A percentile compares a stretch with the other conserved stretches of the same genome.
phyloP scores from a whole-genome alignment of 2,888 invertebrate genomes.

The Hybos culiciformis region DNA sequence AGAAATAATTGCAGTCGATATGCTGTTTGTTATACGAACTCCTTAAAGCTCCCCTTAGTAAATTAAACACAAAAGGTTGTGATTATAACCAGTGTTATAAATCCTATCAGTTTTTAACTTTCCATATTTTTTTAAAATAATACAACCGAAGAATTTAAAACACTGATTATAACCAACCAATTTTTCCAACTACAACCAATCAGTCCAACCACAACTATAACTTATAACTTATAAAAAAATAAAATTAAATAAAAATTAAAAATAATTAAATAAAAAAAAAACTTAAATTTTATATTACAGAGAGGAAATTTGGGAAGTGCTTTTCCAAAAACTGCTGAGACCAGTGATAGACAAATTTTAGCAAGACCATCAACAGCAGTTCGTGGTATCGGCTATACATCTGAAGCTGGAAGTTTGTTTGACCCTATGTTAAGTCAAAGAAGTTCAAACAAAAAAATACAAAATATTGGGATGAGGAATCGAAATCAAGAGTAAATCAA shows the following conservation, averaged over 20 bases:
- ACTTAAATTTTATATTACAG: constrained; percentile 11
- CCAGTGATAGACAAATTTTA: constrained; percentile 25
- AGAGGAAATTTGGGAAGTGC: constrained; percentile 29
- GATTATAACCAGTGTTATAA: no score
- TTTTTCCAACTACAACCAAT: no score
- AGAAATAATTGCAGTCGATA: not conserved
- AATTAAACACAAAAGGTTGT: no score
- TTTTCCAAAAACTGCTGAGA: constrained; percentile 21
- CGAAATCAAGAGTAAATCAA: constrained; percentile 10
- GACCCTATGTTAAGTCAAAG: constrained; percentile 62
- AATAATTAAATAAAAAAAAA: not conserved
- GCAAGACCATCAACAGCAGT: constrained; percentile 92
- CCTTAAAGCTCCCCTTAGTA: no score
- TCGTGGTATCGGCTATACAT: constrained; percentile 89
- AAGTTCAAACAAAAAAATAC: constrained; percentile 27
- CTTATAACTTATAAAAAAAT: no score
- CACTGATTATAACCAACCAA: no score
- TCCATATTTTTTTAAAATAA: no score
- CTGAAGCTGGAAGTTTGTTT: constrained; percentile 49
- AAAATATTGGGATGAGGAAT: constrained; percentile 49
- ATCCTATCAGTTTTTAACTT: no score
- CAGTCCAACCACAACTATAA: no score
- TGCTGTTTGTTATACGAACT: no score
- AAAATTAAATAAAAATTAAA: not conserved
- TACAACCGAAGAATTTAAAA: no score